Evolutionary conservation across 1,140 invertebrate species (phyloP).

Genomic region (Ditylenchus dipsaci): DNA sequence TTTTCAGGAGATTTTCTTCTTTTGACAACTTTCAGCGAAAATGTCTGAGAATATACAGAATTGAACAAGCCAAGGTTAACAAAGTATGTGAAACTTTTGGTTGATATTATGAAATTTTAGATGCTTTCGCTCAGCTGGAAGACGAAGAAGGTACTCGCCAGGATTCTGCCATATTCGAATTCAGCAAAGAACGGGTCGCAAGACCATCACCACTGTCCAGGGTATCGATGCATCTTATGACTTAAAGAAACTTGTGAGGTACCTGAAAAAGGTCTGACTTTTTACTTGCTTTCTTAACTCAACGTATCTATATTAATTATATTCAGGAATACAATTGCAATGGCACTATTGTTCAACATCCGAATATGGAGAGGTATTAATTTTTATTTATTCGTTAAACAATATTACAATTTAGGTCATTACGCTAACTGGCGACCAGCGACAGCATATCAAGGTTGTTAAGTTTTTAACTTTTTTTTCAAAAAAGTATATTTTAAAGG

Average conservation of each 20-base stretch:
- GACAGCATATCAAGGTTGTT: constrained; percentile 89
- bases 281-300: constrained; percentile 20
- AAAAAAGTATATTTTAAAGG: no score
- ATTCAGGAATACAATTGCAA: constrained; percentile 90
- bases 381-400: no score
- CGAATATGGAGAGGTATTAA: constrained; percentile 98
- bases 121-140: constrained; percentile 57
- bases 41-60: constrained; percentile 37
- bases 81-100: constrained; percentile 3
- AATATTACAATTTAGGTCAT: constrained; percentile 60
- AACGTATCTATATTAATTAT: neutral
- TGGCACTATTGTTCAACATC: constrained; percentile 93
- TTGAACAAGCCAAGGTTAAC: constrained; percentile 57
- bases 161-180: constrained; percentile 84
- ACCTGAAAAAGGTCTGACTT: constrained; percentile 86
- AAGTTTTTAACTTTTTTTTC: no score
- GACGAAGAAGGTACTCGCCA: constrained; percentile 57
- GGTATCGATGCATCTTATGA: constrained; percentile 77
- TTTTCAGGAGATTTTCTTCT: no score
- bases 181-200: constrained; percentile 98
- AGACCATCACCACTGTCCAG: constrained; percentile 97
- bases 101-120: constrained; percentile 34
- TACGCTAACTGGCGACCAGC: constrained; percentile 94
- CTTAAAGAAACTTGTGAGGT: constrained; percentile 98
- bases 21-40: no score